Conservation (phyloP, 2,113 vertebrate genomes). For the Bothrops jararaca region DNA sequence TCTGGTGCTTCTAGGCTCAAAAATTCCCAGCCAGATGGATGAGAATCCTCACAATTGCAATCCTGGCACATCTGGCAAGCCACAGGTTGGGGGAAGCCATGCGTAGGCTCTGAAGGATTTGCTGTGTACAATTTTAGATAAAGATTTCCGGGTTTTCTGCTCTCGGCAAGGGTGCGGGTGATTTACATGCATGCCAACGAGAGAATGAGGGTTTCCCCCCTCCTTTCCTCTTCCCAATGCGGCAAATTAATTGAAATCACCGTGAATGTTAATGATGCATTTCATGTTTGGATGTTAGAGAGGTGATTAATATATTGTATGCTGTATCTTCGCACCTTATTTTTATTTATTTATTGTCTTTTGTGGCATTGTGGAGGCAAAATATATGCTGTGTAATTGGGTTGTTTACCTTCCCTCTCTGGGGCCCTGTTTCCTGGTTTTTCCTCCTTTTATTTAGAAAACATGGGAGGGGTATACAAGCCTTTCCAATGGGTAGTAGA, state of each 20-base stretch:
- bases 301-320: constrained; percentile 72
- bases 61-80: background rate
- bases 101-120: background rate
- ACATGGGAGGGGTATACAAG: background rate
- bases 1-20: background rate
- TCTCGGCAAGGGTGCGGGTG: background rate
- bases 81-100: background rate
- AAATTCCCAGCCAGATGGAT: background rate
- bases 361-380: constrained; percentile 68
- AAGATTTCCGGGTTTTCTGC: background rate
- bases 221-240: constrained; percentile 53
- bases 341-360: constrained; percentile 37
- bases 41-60: background rate
- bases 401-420: constrained; percentile 49
- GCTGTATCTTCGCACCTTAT: constrained; percentile 71
- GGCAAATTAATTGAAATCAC: constrained; percentile 71
- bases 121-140: background rate
- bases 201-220: constrained; percentile 5
- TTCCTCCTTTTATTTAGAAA: background rate
- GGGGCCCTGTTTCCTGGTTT: constrained; percentile 25
- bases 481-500: background rate
- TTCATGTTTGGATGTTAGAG: constrained; percentile 72
- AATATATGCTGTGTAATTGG: constrained; percentile 55
- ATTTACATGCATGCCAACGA: background rate
- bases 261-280: constrained; percentile 79